Evolutionary conservation across 2,888 invertebrate genomes (phyloP), one percentile per base, ranked within the genome.

Genomic region (Drosophila basisetae): DNA sequence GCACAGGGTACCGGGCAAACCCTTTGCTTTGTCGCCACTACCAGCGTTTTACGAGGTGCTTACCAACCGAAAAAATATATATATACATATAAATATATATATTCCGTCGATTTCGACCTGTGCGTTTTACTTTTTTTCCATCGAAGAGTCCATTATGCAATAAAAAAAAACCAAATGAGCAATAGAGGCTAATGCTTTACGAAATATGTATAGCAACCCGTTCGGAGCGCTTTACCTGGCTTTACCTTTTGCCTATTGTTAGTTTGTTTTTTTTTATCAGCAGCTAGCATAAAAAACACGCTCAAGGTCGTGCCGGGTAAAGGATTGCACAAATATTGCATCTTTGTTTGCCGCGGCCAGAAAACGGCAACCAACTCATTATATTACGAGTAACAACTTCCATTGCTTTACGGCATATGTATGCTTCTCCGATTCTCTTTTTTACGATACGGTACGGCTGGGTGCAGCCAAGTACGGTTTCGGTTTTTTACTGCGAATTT

Each of bases 261-360:
- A 5, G 10, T n/a, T 41, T 28, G 25, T 52, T 37, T 33, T 52
- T 43, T 39, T 43, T 39, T 30, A 16, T 6, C 6, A 50, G 58
- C 35, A 39, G 52, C 30, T 55, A 33, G 58, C 68, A 54, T 81
- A 84, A 84, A 89, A 90, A 83, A 71, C 50, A 39, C 68, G 66
- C 80, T 74, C 87, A 87, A 87, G 87, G 90, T n/a, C 84, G 37
- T 16, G 68, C 11, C 39, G 63, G 59, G 77, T 68, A 91, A 91
- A 91, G 91, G 92, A 91, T 91, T 91, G 91, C 91, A 90, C 91
- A 91, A 87, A 92, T 89, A 90, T 91, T 91, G 92, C 91, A 89
- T 91, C 79, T 90, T 89, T 77, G 68, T 81, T 53, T 70, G 49
- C 31, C 47, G 67, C 66, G 70, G 64, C 64, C 41, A 68, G 73